These are phyloP conservation scores for Malacoraja senta DNA, from an alignment of 2,797 vertebrate species.

Conservation along the genomic window DNA sequence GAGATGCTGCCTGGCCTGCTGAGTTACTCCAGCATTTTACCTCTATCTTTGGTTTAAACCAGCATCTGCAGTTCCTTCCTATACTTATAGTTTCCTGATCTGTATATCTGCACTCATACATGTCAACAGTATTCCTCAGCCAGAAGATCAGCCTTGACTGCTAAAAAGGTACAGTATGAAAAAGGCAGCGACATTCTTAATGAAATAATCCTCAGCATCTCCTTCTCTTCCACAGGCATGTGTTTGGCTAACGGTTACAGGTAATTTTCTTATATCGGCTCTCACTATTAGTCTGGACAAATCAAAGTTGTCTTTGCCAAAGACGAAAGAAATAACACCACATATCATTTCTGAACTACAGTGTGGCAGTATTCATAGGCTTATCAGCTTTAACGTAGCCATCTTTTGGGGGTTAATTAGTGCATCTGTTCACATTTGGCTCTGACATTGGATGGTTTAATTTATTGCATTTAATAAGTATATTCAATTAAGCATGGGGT, in stretches of 20 bases:
- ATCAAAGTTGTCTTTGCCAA: not conserved
- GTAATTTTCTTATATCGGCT: not conserved
- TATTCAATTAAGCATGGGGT: not conserved
- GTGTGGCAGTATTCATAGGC: not conserved
- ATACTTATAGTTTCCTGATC: not conserved
- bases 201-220: not conserved
- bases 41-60: no score
- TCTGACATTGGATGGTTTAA: not conserved
- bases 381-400: constrained; percentile 2
- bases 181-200: not conserved
- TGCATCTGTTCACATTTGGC: constrained; percentile 10
- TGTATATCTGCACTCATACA: not conserved
- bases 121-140: not conserved
- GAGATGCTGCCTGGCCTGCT: no score
- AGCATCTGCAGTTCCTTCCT: no score
- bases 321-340: not conserved
- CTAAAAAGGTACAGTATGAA: not conserved
- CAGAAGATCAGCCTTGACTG: not conserved
- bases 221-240: not conserved
- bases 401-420: not conserved
- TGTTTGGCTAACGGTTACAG: not conserved
- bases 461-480: constrained; percentile 8
- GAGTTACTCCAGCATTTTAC: no score
- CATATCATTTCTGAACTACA: not conserved
- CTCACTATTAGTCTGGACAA: not conserved